Evolutionary conservation across 2,888 invertebrate genomes (phyloP), one percentile per base, ranked within the genome.

Genomic region (Conistra vaccinii): DNA sequence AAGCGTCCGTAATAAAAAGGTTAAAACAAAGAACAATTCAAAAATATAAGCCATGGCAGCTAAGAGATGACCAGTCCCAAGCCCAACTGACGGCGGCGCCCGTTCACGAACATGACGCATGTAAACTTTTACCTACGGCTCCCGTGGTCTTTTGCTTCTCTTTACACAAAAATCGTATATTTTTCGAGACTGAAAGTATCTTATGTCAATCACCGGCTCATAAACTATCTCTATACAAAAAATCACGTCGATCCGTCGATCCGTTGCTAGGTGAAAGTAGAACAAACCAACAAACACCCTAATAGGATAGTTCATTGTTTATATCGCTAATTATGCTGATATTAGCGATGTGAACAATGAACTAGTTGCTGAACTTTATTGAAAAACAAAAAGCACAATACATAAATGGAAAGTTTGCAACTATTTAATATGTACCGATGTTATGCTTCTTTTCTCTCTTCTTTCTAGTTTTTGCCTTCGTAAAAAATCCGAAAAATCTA

Each of bases 91-190:
- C n/a, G n/a, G n/a, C n/a, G n/a, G n/a, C n/a, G n/a, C n/a, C n/a
- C n/a, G n/a, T n/a, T n/a, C n/a, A n/a, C n/a, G n/a, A n/a, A n/a
- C n/a, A n/a, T n/a, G n/a, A n/a, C n/a, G n/a, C n/a, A n/a, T n/a
- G 90, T 77, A 14, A 20, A 23, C 6, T 17, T 42, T 55, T n/a
- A n/a, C 5, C 12, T 14, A 6, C 6, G 3, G 26, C 26, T 55
- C 29, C 14, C 55, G 55, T 55, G 26, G 57, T 26, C 29, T 17
- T 57, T 35, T 68, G 26, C 3, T 20, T 48, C 14, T 26, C 1
- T 1, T 42, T 9, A 5, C 3, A 5, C 9, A 67, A 9, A 10
- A 10, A 39, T 57, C 1, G 35, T n/a, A 23, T 1, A 29, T 7
- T 20, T 48, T 23, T 7, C 20, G 48, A 48, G 3, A 23, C 7